Conservation (phyloP, 2,888 invertebrate species). For the Sthenelais limicola region DNA sequence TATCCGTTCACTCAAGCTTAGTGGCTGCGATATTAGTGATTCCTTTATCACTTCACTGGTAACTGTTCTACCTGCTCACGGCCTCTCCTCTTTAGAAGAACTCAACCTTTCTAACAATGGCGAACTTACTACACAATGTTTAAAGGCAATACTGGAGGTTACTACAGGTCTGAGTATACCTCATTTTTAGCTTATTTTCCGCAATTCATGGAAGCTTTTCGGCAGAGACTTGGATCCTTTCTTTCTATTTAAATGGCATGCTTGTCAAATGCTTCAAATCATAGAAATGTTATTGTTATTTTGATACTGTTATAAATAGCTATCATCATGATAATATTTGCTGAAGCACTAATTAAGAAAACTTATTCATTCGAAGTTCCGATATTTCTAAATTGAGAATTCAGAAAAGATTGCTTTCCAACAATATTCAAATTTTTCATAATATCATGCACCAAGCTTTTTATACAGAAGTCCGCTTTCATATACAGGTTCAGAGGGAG, state of each 20-base stretch:
- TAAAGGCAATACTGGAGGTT: conserved; percentile 48
- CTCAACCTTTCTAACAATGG: conserved; percentile 58
- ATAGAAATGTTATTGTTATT: too few species aligned
- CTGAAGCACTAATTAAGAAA: too few species aligned
- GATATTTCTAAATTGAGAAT: too few species aligned
- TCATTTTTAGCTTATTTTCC: background rate
- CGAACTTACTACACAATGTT: conserved; percentile 52
- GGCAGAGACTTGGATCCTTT: background rate
- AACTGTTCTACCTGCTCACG: conserved; percentile 52
- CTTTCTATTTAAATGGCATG: background rate
- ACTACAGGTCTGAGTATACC: conserved; percentile 5
- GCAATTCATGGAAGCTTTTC: background rate
- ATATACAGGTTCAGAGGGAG: background rate
- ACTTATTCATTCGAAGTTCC: too few species aligned
- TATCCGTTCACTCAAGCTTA: conserved; percentile 52
- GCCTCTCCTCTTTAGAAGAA: conserved; percentile 54
- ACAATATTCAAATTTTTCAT: background rate
- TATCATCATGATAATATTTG: too few species aligned
- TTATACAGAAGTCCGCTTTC: background rate
- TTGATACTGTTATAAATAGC: too few species aligned
- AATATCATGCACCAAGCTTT: background rate
- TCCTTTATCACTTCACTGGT: conserved; percentile 51
- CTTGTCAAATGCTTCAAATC: too few species aligned
- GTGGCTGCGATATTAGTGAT: conserved; percentile 54
- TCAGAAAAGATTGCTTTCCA: background rate